phyloP scores from a whole-genome alignment of 1,140 invertebrate genomes.

The Batillaria attramentaria region DNA sequence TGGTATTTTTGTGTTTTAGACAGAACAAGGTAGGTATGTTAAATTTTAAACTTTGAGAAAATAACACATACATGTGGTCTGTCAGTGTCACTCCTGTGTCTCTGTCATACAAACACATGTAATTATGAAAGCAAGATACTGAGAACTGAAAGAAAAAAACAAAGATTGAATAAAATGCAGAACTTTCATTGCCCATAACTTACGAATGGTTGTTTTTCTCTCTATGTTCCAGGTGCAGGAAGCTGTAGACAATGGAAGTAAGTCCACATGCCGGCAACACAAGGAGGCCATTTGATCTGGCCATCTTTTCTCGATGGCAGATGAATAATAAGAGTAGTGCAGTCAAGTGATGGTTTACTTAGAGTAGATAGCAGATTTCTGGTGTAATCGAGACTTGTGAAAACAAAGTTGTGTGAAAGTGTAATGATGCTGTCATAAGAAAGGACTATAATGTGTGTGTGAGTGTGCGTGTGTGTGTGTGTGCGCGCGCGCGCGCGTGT shows the following conservation, averaged over 20 bases:
- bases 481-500: background rate
- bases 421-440: background rate
- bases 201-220: too few relatives aligned
- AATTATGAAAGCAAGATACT: too few relatives aligned
- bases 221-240: slow-evolving; percentile 25
- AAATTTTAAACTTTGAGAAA: too few relatives aligned
- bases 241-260: slow-evolving; percentile 26
- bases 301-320: background rate
- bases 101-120: too few relatives aligned
- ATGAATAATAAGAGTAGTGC: background rate
- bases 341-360: background rate
- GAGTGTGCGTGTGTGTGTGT: background rate
- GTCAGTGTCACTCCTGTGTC: too few relatives aligned
- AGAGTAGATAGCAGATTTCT: background rate
- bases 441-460: too few relatives aligned
- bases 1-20: too few relatives aligned
- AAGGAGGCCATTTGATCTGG: background rate
- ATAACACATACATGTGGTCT: too few relatives aligned
- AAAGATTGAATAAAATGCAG: too few relatives aligned
- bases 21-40: too few relatives aligned
- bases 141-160: too few relatives aligned
- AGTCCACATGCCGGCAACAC: background rate
- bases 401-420: background rate
- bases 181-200: too few relatives aligned
- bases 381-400: background rate